Evolutionary conservation across 2,888 invertebrate species (phyloP), one percentile per base, ranked within the genome.

Genomic region (Caenorhabditis sp.): DNA sequence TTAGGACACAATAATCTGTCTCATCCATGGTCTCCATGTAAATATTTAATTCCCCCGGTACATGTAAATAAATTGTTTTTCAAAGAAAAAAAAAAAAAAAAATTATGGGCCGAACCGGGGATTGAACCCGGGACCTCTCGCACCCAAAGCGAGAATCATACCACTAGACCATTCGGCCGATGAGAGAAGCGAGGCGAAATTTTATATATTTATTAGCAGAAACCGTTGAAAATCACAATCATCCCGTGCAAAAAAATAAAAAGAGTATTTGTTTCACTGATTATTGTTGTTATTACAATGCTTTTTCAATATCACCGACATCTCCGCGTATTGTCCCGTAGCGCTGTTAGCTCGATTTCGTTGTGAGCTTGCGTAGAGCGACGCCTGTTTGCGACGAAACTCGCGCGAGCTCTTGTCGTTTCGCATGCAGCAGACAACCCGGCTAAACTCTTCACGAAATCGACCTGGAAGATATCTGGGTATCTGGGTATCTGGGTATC

Each of bases 351-450:
- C 61, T 12, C 67, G 61, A 21, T 61, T 61, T 10, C 72, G 43
- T 26, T 73, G 73, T 26, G 67, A 67, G 14, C 63, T 68, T 1
- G 73, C 68, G 58, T 73, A 69, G 12, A 73, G 43, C 1, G 68
- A 69, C 1, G 69, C 73, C 52, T 73, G 73, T 25, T 69, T 65
- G 12, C 73, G 52, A 5, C 73, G 65, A 60, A 69, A 73, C 54
- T 73, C 73, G 1, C 73, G 68, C 8, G 50, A 54, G 10, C 59
- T 62, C 43, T 75, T 75, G 25, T 64, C 67, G 31, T 64, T 59
- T 27, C 67, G 64, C 25, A 68, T 52, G 56, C 83, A 97, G 90
- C 83, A 82, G 21, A 83, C 82, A 10, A 82, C 84, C 57, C 86
- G 81, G 21, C 83, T 81, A 70, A 85, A 87, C 59, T 85, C 85